Conservation (phyloP, 35 echinoderm and acorn worm species). For the Lytechinus variegatus region DNA sequence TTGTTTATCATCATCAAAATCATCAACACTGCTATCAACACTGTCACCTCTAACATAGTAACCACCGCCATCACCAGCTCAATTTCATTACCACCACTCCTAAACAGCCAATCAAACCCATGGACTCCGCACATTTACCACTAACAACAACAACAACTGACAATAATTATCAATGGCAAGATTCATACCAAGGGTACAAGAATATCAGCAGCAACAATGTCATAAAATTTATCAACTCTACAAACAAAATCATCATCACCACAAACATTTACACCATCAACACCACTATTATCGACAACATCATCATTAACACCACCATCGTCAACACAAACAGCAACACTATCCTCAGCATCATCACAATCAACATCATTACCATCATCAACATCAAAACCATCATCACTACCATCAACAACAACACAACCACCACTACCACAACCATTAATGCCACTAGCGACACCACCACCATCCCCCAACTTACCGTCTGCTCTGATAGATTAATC, state of each 20-base stretch:
- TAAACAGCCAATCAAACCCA: too few species aligned
- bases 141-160: too few species aligned
- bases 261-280: background rate
- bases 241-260: background rate
- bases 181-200: too few species aligned
- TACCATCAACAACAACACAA: background rate
- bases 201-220: too few species aligned
- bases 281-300: background rate
- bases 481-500: slow-evolving; percentile 96
- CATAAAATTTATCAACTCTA: background rate
- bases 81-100: too few species aligned
- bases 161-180: too few species aligned
- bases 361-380: background rate
- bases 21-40: too few species aligned
- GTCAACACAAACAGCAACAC: background rate
- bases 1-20: too few species aligned
- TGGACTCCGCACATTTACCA: too few species aligned
- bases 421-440: background rate
- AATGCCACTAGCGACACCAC: background rate
- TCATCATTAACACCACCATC: background rate
- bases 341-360: background rate
- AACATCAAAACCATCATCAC: background rate
- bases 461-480: slow-evolving; percentile 70
- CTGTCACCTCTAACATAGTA: too few species aligned
- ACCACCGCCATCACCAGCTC: too few species aligned